A percentile compares a stretch with the other conserved stretches of the same genome.
phyloP scores from a whole-genome alignment of 2,113 vertebrate genomes.

The Stomatorhinus ivindoensis region DNA sequence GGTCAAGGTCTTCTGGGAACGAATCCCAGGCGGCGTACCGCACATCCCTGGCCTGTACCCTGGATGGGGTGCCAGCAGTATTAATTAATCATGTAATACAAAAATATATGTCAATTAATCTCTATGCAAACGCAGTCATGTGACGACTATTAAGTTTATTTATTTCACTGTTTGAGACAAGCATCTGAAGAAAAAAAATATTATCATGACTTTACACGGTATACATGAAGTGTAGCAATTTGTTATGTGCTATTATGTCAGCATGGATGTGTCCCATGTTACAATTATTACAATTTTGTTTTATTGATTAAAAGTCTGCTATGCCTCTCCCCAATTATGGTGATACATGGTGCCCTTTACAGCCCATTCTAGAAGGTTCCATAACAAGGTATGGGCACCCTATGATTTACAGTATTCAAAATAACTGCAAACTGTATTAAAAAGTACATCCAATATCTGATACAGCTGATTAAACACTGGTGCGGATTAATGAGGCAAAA shows the following conservation, averaged over 20 bases:
- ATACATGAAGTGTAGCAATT: constrained; percentile 28
- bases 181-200: neutral
- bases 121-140: constrained; percentile 28
- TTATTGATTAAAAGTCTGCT: constrained; percentile 8
- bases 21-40: neutral
- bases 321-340: neutral
- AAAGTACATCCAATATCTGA: neutral
- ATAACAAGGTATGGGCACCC: neutral
- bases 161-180: neutral
- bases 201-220: neutral
- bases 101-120: constrained; percentile 50
- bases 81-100: constrained; percentile 42
- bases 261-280: neutral
- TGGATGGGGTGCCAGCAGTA: constrained; percentile 29
- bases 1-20: neutral
- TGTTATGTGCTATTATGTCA: constrained; percentile 11
- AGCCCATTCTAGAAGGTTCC: neutral
- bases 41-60: neutral
- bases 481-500: neutral
- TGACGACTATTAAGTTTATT: neutral
- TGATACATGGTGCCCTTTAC: neutral
- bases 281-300: constrained; percentile 12
- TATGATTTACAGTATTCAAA: neutral
- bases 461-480: neutral
- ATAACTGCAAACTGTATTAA: neutral